Conservation (phyloP, 64 coral and sea anemone species). For the Pachyseris speciosa region DNA sequence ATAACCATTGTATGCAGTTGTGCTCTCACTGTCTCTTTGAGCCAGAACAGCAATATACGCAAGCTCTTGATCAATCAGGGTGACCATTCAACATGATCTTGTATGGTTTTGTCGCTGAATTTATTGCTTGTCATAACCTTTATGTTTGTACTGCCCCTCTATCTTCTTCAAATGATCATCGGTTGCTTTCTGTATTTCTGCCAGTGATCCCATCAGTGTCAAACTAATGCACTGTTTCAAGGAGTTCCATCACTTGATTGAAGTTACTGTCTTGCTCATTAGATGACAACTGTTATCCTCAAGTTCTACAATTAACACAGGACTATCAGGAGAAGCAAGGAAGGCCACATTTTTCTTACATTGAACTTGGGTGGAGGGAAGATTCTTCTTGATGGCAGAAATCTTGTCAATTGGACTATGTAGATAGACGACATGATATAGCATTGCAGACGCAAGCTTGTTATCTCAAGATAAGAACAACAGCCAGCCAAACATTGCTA, state of each 20-base stretch:
- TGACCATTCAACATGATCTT: constrained; percentile 10
- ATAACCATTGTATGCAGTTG: not conserved
- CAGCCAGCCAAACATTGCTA: constrained; percentile 2
- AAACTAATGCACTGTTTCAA: constrained; percentile 15
- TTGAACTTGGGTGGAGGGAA: not conserved
- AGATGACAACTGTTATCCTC: constrained; percentile 21
- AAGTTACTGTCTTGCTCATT: not conserved
- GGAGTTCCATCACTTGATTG: not conserved
- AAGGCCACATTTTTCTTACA: not conserved
- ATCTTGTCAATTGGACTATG: constrained; percentile 62
- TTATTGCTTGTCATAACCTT: constrained; percentile 6
- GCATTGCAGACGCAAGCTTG: not conserved
- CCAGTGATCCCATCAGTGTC: not conserved
- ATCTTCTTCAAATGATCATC: constrained; percentile 7
- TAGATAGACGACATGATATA: constrained; percentile 8
- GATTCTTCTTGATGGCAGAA: constrained; percentile 3
- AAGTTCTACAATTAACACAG: not conserved
- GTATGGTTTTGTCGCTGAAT: constrained; percentile 29
- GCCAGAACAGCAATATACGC: constrained; percentile 6
- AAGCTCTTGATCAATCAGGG: constrained; percentile 2
- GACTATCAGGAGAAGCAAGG: constrained; percentile 22
- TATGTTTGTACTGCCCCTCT: not conserved
- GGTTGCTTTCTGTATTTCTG: not conserved
- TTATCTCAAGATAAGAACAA: constrained; percentile 23
- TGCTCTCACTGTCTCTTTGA: not conserved